Conservation (phyloP, 2,113 vertebrate genomes). For the Cochlearius cochlearius region DNA sequence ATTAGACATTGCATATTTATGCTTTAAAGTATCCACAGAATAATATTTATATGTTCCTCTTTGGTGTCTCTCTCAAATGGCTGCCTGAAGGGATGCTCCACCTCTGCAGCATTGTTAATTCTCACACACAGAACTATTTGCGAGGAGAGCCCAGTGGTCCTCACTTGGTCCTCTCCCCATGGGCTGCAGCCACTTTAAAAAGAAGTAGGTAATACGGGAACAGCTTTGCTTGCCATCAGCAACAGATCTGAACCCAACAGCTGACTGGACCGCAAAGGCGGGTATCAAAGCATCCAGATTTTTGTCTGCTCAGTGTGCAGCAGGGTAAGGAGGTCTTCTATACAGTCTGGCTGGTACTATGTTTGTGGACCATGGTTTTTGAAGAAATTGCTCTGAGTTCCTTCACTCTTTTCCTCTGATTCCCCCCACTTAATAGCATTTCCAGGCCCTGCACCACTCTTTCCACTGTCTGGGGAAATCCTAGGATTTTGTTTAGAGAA, state of each 20-base stretch:
- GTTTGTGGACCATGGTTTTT: accelerated
- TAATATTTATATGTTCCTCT: accelerated
- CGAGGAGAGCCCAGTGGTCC: neutral
- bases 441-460: neutral
- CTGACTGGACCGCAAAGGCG: neutral
- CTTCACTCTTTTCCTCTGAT: neutral
- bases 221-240: neutral
- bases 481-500: neutral
- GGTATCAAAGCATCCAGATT: neutral
- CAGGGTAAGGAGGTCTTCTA: neutral
- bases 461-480: neutral
- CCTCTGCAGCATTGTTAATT: neutral
- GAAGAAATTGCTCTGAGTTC: neutral
- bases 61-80: accelerated
- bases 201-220: neutral
- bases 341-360: too few relatives aligned
- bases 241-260: accelerated
- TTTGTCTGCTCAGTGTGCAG: neutral
- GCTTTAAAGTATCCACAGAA: neutral
- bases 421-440: neutral
- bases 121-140: neutral
- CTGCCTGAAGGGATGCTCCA: neutral
- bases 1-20: neutral
- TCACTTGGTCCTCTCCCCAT: neutral
- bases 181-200: neutral